Conservation (phyloP, 2,797 vertebrate genomes). For the Enteromius mattozi region DNA sequence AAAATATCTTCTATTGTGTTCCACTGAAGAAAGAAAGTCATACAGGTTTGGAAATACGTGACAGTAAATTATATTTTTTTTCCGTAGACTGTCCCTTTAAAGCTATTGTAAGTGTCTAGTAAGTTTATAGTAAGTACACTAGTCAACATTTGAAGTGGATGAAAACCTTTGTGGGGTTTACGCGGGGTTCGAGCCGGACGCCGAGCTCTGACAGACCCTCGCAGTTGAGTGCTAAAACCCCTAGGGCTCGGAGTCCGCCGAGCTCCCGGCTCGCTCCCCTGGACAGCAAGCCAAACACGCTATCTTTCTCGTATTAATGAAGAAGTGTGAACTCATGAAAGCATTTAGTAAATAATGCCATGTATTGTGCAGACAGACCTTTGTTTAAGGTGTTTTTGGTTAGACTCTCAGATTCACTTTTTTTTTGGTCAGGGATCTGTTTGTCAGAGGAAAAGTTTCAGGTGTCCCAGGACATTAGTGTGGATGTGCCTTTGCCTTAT, state of each 20-base stretch:
- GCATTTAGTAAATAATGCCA: not conserved
- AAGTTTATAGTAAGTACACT: not conserved
- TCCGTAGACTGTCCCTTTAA: not conserved
- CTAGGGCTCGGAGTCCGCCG: too few relatives aligned
- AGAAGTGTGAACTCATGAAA: not conserved
- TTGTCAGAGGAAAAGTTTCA: constrained; percentile 75
- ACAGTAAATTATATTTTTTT: not conserved
- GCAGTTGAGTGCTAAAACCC: too few relatives aligned
- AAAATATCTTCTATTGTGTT: not conserved
- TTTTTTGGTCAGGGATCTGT: constrained; percentile 77
- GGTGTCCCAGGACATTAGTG: constrained; percentile 78
- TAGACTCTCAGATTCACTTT: not conserved
- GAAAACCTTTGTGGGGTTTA: not conserved
- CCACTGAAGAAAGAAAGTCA: not conserved
- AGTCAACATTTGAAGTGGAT: not conserved
- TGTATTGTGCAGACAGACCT: not conserved
- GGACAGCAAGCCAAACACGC: too few relatives aligned
- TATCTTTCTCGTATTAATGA: too few relatives aligned
- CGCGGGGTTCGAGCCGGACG: too few relatives aligned
- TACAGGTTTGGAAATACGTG: not conserved
- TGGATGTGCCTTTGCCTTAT: constrained; percentile 82
- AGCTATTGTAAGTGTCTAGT: not conserved
- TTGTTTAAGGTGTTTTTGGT: not conserved
- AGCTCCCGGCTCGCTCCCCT: too few relatives aligned
- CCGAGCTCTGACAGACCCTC: too few relatives aligned